Conservation (phyloP, 2,113 vertebrate species). For the Psephotus haematonotus region DNA sequence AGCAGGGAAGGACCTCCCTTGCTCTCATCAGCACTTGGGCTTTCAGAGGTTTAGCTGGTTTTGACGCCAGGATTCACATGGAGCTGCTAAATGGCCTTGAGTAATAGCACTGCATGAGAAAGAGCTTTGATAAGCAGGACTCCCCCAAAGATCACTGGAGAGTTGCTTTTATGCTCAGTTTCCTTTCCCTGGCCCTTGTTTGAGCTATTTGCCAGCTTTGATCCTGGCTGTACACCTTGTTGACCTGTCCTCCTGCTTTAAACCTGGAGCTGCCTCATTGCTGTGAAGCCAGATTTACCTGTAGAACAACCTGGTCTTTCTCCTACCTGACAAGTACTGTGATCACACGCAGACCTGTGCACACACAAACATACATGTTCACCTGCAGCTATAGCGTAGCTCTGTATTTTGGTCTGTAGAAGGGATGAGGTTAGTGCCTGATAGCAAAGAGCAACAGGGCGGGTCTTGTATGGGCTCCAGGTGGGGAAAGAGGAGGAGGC, state of each 20-base stretch:
- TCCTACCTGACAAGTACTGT: not conserved
- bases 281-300: not conserved
- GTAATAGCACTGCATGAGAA: not conserved
- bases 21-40: not conserved
- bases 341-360: accelerated
- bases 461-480: not conserved
- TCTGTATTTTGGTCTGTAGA: too few relatives aligned
- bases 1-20: not conserved
- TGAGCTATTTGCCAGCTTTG: not conserved
- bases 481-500: not conserved
- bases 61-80: not conserved
- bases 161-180: not conserved
- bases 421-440: not conserved
- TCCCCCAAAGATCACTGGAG: not conserved
- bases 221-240: not conserved
- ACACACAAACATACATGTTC: too few relatives aligned
- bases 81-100: not conserved
- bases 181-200: not conserved
- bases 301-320: not conserved
- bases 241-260: not conserved
- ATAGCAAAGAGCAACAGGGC: not conserved
- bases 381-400: not conserved
- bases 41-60: not conserved
- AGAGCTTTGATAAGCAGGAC: not conserved
- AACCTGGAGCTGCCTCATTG: not conserved